phyloP scores from a whole-genome alignment of 2,113 vertebrate species.

The Tetraodon nigroviridis region DNA sequence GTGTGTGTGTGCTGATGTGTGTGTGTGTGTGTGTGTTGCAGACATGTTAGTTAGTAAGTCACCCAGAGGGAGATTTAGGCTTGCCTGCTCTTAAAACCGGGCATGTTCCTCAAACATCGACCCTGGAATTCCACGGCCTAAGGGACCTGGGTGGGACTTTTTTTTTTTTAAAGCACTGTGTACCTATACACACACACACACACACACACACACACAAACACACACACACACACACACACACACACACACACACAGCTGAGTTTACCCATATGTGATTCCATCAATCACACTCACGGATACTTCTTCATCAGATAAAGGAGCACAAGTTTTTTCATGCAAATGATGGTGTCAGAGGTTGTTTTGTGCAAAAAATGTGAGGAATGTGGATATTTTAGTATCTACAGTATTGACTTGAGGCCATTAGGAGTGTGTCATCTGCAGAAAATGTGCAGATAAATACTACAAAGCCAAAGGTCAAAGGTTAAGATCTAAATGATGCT shows the following conservation, averaged over 20 bases:
- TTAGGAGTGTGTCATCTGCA: background rate
- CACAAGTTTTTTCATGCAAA: conserved; percentile 52
- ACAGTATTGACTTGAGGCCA: conserved; percentile 12
- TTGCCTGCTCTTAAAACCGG: conserved; percentile 53
- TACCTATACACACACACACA: too few relatives aligned
- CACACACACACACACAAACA: conserved; percentile 33
- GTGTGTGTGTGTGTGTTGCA: conserved; percentile 36
- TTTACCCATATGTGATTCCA: conserved; percentile 22
- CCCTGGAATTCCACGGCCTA: conserved; percentile 63
- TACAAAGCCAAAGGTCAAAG: too few relatives aligned
- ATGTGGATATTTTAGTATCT: conserved; percentile 38
- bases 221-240: conserved; percentile 28
- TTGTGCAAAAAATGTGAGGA: conserved; percentile 14
- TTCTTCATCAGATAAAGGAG: conserved; percentile 45
- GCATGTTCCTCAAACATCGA: conserved; percentile 63
- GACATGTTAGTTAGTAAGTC: conserved; percentile 52
- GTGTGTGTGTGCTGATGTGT: conserved; percentile 35
- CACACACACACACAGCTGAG: conserved; percentile 24
- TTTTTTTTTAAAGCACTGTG: too few relatives aligned
- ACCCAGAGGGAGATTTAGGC: conserved; percentile 56
- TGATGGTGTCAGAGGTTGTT: conserved; percentile 19
- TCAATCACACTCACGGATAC: conserved; percentile 31
- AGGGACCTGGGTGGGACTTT: conserved; percentile 47
- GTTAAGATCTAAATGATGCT: too few relatives aligned
- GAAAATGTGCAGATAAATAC: background rate